Evolutionary conservation across 2,888 invertebrate genomes (phyloP).

Genomic region (Synergus umbraculus): DNA sequence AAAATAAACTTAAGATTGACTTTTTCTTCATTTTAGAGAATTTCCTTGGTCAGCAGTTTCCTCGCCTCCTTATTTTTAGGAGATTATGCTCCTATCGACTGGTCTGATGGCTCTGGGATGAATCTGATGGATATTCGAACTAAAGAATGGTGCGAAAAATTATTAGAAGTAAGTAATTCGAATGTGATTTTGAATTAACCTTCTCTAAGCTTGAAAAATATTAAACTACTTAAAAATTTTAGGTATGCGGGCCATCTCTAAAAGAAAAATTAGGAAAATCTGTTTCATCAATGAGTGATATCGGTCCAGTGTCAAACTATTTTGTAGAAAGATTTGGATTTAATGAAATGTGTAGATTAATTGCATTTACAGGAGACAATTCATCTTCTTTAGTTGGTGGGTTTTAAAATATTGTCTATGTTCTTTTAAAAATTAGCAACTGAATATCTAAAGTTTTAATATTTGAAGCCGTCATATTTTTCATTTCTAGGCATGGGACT

Average conservation of each 20-base stretch:
- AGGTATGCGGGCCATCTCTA: conserved; percentile 88
- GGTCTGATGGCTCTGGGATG: conserved; percentile 97
- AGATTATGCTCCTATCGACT: conserved; percentile 92
- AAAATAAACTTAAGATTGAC: neutral
- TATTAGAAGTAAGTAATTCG: conserved; percentile 81
- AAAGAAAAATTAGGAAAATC: conserved; percentile 86
- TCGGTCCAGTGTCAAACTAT: conserved; percentile 88
- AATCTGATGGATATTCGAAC: conserved; percentile 91
- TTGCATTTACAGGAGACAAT: conserved; percentile 97
- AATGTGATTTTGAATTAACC: neutral
- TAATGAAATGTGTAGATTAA: conserved; percentile 86
- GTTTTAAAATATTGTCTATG: conserved; percentile 34
- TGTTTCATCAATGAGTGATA: conserved; percentile 83
- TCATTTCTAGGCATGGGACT: conserved; percentile 85
- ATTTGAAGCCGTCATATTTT: neutral
- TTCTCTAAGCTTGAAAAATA: neutral
- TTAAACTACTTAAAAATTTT: conserved; percentile 40
- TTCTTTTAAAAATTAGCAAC: neutral
- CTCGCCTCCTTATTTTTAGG: conserved; percentile 92
- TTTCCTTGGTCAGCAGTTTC: conserved; percentile 96
- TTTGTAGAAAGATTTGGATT: conserved; percentile 93
- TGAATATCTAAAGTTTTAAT: neutral
- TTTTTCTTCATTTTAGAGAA: conserved; percentile 80
- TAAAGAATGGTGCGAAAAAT: conserved; percentile 87
- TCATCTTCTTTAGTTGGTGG: conserved; percentile 90